Base-by-base conservation (phyloP, 2,797 vertebrate genomes). In the Sternarchorhynchus goeldii region DNA sequence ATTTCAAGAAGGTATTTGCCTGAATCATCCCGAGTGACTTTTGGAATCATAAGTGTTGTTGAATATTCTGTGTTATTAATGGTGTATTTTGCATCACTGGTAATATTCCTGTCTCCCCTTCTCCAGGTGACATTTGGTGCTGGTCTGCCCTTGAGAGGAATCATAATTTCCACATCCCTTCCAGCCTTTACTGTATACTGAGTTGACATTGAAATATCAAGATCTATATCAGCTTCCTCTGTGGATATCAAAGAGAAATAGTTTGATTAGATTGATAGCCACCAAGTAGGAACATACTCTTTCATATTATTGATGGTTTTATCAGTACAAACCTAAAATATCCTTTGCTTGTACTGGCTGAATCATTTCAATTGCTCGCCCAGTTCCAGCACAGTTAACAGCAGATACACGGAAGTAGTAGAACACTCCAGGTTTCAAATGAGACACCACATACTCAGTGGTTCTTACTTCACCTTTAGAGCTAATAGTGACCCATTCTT, bases 161-260 rank as follows among this genome's bases (percentile, higher is more conserved):
- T 95, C 83, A 94, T 93, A 80, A 96, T 91, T 81, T 95, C 90
- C 21, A 99, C 94, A 64, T 99, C 95, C 89, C 95, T 94, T 50
- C 97, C 96, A 10, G 96, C 93, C 87, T 92, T 97, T 82, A 93
- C 95, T 67, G 93, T 93, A 83, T 98, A 90, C 57, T 97, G 97
- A 53, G 96, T 98, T 80, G 94, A 95, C 88, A 99, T 95, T 72
- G 95, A 90, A 88, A 98, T 92, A 79, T 99, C 97, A 74, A 99
- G 91, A 89, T 99, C 95, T 74, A 99, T 92, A 89, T 98, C 96
- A 63, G 97, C 95, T 81, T 97, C 96, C 94, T 98, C 98, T 99
- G 96, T 94, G 86, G 50, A 75, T 79, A 10, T 78, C 0, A 85
- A 82, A 58, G 18, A 25, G 1, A 60, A 70, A 68, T n/a, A 60